Percentiles rank a stretch among this genome's conserved stretches.
phyloP scores from a whole-genome alignment of 2,113 vertebrate genomes.

The Leptodactylus fuscus region DNA sequence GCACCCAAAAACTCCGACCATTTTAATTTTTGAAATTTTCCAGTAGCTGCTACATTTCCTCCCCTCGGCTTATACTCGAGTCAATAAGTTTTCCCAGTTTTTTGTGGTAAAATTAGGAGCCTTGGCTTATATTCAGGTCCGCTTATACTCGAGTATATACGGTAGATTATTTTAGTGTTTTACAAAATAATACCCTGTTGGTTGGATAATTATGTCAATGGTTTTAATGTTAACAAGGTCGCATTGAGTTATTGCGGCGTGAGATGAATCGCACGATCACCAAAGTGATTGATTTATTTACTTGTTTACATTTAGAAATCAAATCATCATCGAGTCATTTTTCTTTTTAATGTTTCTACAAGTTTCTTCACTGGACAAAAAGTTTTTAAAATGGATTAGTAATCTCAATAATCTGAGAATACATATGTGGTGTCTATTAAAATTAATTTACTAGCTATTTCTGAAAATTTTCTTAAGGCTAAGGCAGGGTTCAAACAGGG shows the following conservation, averaged over 20 bases:
- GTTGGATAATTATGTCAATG: constrained; percentile 16
- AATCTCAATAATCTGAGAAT: neutral
- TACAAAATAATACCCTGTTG: neutral
- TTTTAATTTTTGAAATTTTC: too few relatives aligned
- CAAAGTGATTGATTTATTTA: neutral
- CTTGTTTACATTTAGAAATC: constrained; percentile 7
- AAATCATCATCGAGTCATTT: constrained; percentile 37
- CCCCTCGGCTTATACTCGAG: too few relatives aligned
- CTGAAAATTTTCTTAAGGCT: too few relatives aligned
- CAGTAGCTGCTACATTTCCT: too few relatives aligned
- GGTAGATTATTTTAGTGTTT: neutral
- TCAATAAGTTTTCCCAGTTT: too few relatives aligned
- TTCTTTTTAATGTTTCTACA: neutral
- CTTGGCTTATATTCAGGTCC: too few relatives aligned
- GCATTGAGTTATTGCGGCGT: neutral
- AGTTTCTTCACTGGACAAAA: neutral
- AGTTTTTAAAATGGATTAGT: neutral
- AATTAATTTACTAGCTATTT: too few relatives aligned
- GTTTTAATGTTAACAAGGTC: constrained; percentile 17
- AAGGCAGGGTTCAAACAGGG: too few relatives aligned
- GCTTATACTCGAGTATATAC: too few relatives aligned
- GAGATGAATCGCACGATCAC: constrained; percentile 11
- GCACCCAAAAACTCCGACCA: too few relatives aligned
- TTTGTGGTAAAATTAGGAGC: too few relatives aligned
- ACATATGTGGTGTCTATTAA: neutral